Evolutionary conservation across 2,113 vertebrate species (phyloP).

Genomic region (Melanerpes formicivorus): DNA sequence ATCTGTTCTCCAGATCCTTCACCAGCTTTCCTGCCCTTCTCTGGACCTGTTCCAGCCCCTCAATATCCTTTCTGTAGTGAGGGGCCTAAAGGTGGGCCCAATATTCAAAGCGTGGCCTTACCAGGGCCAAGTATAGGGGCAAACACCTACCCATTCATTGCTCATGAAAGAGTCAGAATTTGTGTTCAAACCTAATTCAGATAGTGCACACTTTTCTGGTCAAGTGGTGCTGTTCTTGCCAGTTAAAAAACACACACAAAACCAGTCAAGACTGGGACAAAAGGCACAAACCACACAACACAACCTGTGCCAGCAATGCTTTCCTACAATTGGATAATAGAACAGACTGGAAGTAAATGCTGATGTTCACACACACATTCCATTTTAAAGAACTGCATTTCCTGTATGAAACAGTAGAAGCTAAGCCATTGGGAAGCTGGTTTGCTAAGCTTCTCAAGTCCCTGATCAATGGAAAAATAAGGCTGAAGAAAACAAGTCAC

Average conservation of each 20-base stretch:
- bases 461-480: not conserved
- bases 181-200: not conserved
- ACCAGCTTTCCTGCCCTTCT: too few species aligned
- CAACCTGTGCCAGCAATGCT: not conserved
- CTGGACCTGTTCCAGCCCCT: too few species aligned
- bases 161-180: not conserved
- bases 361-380: not conserved
- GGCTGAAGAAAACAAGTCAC: not conserved
- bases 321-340: not conserved
- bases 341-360: not conserved
- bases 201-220: not conserved
- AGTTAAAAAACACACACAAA: not conserved
- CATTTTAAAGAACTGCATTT: not conserved
- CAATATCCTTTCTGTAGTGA: too few species aligned
- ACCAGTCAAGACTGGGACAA: not conserved
- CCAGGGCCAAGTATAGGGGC: too few species aligned
- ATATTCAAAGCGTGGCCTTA: too few species aligned
- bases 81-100: too few species aligned
- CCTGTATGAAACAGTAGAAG: not conserved
- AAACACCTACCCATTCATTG: not conserved
- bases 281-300: not conserved
- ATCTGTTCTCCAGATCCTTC: too few species aligned
- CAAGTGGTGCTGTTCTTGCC: not conserved
- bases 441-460: not conserved
- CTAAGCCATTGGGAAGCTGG: not conserved